phyloP scores from a whole-genome alignment of 2,888 invertebrate species.

The Sepioteuthis lessoniana region DNA sequence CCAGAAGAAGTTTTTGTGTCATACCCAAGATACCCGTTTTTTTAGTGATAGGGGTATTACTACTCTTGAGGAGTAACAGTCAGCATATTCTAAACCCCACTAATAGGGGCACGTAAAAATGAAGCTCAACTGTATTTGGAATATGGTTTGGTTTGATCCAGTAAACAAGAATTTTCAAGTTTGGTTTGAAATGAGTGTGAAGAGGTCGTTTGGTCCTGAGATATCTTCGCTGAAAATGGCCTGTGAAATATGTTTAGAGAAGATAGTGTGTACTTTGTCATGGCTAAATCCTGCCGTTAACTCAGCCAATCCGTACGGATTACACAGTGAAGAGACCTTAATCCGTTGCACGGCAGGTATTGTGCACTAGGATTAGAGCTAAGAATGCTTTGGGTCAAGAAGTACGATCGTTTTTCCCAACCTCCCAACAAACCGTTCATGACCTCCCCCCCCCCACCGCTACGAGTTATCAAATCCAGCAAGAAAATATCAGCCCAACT shows the following conservation, averaged over 20 bases:
- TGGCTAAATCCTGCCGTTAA: not conserved
- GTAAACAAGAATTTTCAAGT: too few species aligned
- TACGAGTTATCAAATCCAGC: not conserved
- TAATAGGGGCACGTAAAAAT: too few species aligned
- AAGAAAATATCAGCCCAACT: not conserved
- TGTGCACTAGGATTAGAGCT: not conserved
- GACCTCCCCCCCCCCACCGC: not conserved
- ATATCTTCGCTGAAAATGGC: not conserved
- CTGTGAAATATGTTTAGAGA: not conserved
- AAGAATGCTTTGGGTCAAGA: not conserved
- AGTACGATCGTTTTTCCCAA: not conserved
- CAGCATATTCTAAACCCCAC: too few species aligned
- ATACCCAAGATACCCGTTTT: too few species aligned
- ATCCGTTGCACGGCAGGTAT: not conserved
- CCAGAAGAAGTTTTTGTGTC: too few species aligned
- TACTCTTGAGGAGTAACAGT: too few species aligned
- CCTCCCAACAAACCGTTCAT: not conserved
- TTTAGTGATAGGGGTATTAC: too few species aligned
- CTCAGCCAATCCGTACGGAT: not conserved
- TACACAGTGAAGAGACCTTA: slow-evolving; percentile 5
- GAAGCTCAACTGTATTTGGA: too few species aligned
- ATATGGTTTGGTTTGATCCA: too few species aligned
- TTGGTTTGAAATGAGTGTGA: not conserved
- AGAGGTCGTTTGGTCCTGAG: not conserved
- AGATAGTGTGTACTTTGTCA: not conserved